Conservation (phyloP, 2,113 vertebrate species). For the Lasiurus cinereus region DNA sequence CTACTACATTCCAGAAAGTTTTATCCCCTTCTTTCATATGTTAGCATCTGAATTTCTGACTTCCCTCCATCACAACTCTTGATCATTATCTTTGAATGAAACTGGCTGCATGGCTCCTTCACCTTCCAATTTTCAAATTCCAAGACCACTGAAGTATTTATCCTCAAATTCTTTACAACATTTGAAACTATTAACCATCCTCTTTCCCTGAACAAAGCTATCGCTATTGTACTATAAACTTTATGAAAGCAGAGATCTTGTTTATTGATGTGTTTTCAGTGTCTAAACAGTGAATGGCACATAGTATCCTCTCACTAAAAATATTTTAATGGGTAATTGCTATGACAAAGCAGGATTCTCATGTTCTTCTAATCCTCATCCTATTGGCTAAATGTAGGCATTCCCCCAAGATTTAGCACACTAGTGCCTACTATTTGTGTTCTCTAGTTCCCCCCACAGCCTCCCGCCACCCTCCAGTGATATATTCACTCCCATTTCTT, state of each 20-base stretch:
- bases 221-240: neutral
- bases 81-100: neutral
- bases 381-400: neutral
- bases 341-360: neutral
- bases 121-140: constrained; percentile 5
- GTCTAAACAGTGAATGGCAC: neutral
- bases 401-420: neutral
- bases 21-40: neutral
- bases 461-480: neutral
- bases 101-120: neutral
- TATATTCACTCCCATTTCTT: neutral
- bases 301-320: neutral
- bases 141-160: neutral
- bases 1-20: constrained; percentile 14
- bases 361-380: neutral
- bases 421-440: neutral
- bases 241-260: neutral
- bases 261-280: constrained; percentile 10
- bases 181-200: neutral
- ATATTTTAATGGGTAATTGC: neutral
- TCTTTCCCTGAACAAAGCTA: neutral
- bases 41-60: neutral
- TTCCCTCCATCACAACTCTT: neutral
- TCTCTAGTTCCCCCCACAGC: neutral
- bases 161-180: neutral